phyloP scores from a whole-genome alignment of 2,888 invertebrate genomes.

The Rhagophthalmus giganteus region DNA sequence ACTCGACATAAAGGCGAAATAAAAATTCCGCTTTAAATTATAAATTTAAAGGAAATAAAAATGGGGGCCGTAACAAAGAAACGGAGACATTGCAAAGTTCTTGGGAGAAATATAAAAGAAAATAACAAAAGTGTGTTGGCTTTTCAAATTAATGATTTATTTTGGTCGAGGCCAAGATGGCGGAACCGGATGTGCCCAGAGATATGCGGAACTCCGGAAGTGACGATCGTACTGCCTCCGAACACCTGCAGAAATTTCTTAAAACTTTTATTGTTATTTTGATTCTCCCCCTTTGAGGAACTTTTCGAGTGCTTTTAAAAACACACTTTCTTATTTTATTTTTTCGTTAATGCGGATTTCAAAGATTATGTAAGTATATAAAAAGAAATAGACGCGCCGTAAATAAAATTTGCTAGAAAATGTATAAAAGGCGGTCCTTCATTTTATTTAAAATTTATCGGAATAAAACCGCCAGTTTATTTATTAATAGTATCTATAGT shows the following conservation, averaged over 20 bases:
- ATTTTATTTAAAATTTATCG: too few species aligned
- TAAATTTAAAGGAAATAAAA: slow-evolving; percentile 35
- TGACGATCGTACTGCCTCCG: slow-evolving; percentile 25
- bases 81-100: slow-evolving; percentile 39
- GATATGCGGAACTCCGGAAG: slow-evolving; percentile 35
- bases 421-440: too few species aligned
- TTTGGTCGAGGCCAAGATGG: slow-evolving; percentile 41
- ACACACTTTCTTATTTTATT: slow-evolving; percentile 3
- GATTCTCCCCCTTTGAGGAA: slow-evolving; percentile 2
- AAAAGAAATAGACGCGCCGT: too few species aligned
- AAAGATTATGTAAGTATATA: too few species aligned
- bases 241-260: slow-evolving; percentile 28
- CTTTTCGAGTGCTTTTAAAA: slow-evolving; percentile 5
- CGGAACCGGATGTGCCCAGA: slow-evolving; percentile 36
- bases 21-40: slow-evolving; percentile 32
- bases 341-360: too few species aligned
- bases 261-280: slow-evolving; percentile 18
- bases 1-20: slow-evolving; percentile 8
- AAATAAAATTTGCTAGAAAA: too few species aligned
- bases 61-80: slow-evolving; percentile 32
- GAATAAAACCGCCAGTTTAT: too few species aligned
- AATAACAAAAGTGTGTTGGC: slow-evolving; percentile 38
- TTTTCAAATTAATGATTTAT: slow-evolving; percentile 50
- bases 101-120: slow-evolving; percentile 33
- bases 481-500: too few species aligned